A percentile compares a stretch with the other conserved stretches of the same genome.
Conservation (phyloP, 2,113 vertebrate genomes). For the Oreotrochilus melanogaster region DNA sequence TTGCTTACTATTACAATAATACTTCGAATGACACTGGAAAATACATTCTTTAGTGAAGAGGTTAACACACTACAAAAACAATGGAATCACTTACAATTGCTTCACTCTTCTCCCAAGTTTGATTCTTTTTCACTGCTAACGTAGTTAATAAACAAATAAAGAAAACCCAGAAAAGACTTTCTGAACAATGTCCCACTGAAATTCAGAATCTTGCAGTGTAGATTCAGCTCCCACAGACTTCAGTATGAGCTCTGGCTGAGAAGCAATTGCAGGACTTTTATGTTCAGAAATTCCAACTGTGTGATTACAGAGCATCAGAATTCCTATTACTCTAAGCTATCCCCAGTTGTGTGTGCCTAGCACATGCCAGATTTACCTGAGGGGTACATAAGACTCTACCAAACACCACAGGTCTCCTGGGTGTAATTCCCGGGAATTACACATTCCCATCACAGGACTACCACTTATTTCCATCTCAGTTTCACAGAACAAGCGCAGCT, state of each 20-base stretch:
- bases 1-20: background rate
- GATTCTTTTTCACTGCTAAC: background rate
- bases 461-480: background rate
- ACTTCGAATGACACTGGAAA: background rate
- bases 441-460: background rate
- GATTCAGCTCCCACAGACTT: background rate
- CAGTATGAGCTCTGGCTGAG: background rate
- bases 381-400: background rate
- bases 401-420: background rate
- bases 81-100: background rate
- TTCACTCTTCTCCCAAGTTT: background rate
- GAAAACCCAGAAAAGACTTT: background rate
- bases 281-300: background rate
- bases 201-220: background rate
- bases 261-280: background rate
- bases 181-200: background rate
- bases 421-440: background rate
- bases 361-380: background rate
- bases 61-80: background rate
- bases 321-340: background rate
- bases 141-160: background rate
- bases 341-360: background rate
- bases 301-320: background rate
- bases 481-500: background rate
- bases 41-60: background rate